These are phyloP conservation scores for Anoplophora glabripennis DNA, from an alignment of 1,140 invertebrate species.

Conservation along the genomic window DNA sequence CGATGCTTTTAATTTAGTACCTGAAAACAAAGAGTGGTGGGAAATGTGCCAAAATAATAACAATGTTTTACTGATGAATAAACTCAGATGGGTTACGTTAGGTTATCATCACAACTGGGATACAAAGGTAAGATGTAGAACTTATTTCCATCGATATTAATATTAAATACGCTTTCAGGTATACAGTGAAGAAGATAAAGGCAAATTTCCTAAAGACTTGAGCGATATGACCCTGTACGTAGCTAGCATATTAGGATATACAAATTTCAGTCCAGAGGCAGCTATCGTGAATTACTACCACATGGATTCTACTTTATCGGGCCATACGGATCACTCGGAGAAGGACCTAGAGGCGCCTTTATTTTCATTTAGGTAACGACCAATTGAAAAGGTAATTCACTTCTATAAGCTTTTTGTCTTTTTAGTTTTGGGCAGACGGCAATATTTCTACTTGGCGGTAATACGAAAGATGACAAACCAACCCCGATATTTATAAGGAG, in stretches of 20 bases:
- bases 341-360: constrained; percentile 77
- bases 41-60: constrained; percentile 42
- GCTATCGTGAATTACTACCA: constrained; percentile 95
- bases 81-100: constrained; percentile 86
- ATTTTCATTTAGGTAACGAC: constrained; percentile 73
- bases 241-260: constrained; percentile 60
- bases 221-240: constrained; percentile 61
- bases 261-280: constrained; percentile 75
- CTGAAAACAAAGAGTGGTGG: constrained; percentile 49
- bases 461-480: constrained; percentile 61
- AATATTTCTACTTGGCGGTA: constrained; percentile 80
- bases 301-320: constrained; percentile 82
- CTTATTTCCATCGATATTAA: too few species aligned
- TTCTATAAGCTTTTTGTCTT: constrained; percentile 31
- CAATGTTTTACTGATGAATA: constrained; percentile 53
- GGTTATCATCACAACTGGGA: constrained; percentile 97
- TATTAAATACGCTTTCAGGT: constrained; percentile 49
- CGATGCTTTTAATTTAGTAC: constrained; percentile 55
- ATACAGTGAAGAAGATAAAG: constrained; percentile 65
- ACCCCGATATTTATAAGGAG: constrained; percentile 68
- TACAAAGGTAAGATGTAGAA: constrained; percentile 65
- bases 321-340: constrained; percentile 92
- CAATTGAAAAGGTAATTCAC: constrained; percentile 5
- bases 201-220: constrained; percentile 71
- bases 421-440: constrained; percentile 83